Conservation (phyloP, 2,113 vertebrate genomes). For the Canis aureus region DNA sequence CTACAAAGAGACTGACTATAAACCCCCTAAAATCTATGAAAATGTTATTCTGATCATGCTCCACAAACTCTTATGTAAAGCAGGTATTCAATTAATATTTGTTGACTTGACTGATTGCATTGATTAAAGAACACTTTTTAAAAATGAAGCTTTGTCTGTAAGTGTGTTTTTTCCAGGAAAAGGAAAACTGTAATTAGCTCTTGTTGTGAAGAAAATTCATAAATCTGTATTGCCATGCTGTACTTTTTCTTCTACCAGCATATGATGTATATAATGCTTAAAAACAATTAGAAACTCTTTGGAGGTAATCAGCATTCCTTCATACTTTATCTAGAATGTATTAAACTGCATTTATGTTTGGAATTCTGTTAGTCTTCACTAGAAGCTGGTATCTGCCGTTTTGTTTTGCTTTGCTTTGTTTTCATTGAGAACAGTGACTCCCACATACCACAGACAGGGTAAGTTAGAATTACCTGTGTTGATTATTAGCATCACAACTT, state of each 20-base stretch:
- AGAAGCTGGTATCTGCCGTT: not conserved
- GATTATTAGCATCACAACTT: conserved; percentile 39
- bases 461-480: not conserved
- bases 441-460: not conserved
- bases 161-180: conserved; percentile 40
- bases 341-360: not conserved
- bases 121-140: conserved; percentile 55
- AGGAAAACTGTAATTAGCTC: conserved; percentile 71
- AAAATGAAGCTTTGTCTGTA: conserved; percentile 46
- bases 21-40: conserved; percentile 19
- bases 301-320: conserved; percentile 45
- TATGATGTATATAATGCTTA: conserved; percentile 4
- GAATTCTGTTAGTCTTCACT: conserved; percentile 21
- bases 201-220: conserved; percentile 65
- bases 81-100: conserved; percentile 61
- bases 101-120: conserved; percentile 68
- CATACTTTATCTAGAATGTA: not conserved
- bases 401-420: not conserved
- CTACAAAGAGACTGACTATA: not conserved
- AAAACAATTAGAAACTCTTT: conserved; percentile 61
- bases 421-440: conserved; percentile 1
- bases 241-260: conserved; percentile 14
- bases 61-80: not conserved
- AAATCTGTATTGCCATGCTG: conserved; percentile 38
- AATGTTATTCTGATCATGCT: conserved; percentile 54